Base-by-base conservation (phyloP, 2,888 invertebrate genomes). In the Eilema depressum region DNA sequence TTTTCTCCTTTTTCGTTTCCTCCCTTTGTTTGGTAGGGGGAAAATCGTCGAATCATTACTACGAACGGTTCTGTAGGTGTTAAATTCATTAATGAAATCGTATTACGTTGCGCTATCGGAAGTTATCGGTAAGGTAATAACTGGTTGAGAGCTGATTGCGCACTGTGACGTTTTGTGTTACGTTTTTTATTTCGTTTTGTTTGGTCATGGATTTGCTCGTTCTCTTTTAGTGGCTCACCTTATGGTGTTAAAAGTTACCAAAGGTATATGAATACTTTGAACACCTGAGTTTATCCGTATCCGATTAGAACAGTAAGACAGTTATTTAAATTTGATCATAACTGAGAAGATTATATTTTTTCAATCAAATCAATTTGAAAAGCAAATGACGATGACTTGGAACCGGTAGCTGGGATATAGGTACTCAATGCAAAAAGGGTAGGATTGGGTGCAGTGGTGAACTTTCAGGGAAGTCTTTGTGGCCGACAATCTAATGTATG, bases 11-110 rank as follows among this genome's bases (percentile, higher is more conserved):
- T 83, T 77, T 41, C 67, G 8, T 70, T 59, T 78, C 70, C 73
- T 77, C 72, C 79, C 78, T 85, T 88, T 87, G 83, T 87, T 83
- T 82, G 84, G 77, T 75, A 73, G 76, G 78, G 75, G 69, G 73
- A 67, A 78, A 82, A 82, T 71, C 68, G 83, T 77, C 72, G 75
- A 80, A 76, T 82, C 83, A 82, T 80, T 81, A 78, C 75, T 77
- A 63, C 67, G 74, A 79, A 61, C 70, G 69, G 67, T 73, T 60
- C 71, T 76, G 76, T 76, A 81, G 80, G 80, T 83, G 84, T 78
- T 78, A 79, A 81, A 83, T 81, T 80, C 80, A 78, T 84, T 83
- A 84, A 76, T 74, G 74, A 75, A 79, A 82, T 79, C 72, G 77
- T 79, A 77, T 82, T 82, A 78, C 78, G 74, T 73, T 56, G 63